Evolutionary conservation across 2,797 vertebrate genomes (phyloP).

Genomic region (Takifugu ocellatus): DNA sequence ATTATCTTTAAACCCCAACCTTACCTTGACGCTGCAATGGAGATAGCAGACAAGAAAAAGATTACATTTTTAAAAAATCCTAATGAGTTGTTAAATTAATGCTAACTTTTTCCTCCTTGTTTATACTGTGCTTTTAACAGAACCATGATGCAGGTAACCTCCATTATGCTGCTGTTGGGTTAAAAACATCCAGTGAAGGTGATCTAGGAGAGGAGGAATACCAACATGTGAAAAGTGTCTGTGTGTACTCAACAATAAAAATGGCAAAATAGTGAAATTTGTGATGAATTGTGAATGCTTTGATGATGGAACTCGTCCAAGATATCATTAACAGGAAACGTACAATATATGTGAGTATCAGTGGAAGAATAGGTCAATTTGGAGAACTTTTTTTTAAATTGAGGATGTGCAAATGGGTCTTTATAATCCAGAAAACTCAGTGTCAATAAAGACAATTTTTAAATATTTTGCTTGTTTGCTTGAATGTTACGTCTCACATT

Average conservation of each 20-base stretch:
- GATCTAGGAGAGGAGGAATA: too few relatives aligned
- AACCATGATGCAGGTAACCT: too few relatives aligned
- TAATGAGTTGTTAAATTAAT: too few relatives aligned
- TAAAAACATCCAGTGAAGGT: not conserved
- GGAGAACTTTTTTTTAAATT: not conserved
- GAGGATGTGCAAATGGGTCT: not conserved
- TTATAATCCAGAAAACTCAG: not conserved
- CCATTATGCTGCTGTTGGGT: too few relatives aligned
- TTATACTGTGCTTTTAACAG: too few relatives aligned
- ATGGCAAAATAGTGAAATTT: constrained; percentile 16
- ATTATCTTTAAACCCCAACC: too few relatives aligned
- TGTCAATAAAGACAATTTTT: constrained; percentile 1
- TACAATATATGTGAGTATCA: not conserved
- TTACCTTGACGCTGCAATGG: too few relatives aligned
- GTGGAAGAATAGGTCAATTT: too few relatives aligned
- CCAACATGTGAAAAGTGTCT: not conserved
- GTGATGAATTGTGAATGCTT: not conserved
- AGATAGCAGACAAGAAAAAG: too few relatives aligned
- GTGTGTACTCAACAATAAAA: constrained; percentile 41
- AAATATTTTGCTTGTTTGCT: constrained; percentile 2
- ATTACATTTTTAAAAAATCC: too few relatives aligned
- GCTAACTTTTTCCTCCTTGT: too few relatives aligned
- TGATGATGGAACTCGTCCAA: not conserved
- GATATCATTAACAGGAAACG: not conserved
- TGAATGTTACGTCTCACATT: not conserved